Evolutionary conservation across 2,113 vertebrate species (phyloP).

Genomic region (Nycticryphes semicollaris): DNA sequence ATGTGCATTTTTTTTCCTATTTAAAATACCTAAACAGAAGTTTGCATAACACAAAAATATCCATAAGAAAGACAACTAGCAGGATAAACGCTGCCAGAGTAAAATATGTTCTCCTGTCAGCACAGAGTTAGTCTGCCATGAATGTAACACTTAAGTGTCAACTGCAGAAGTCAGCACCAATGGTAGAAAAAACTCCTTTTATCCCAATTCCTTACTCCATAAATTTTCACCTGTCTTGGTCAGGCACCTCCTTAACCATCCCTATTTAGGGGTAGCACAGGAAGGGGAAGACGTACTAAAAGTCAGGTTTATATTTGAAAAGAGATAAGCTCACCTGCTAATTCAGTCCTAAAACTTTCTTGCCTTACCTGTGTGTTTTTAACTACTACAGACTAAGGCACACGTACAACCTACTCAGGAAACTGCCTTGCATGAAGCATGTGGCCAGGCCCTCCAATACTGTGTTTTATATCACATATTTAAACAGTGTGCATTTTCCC

Average conservation of each 20-base stretch:
- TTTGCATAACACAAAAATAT: background rate
- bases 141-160: background rate
- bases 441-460: fast-evolving
- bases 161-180: background rate
- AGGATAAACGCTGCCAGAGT: background rate
- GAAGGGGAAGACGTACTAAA: background rate
- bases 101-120: background rate
- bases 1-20: background rate
- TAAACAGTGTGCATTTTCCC: background rate
- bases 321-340: background rate
- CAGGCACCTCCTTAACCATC: background rate
- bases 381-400: background rate
- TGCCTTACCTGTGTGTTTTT: background rate
- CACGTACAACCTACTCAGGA: background rate
- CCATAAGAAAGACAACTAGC: background rate
- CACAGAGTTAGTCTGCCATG: background rate
- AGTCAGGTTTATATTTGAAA: background rate
- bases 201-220: background rate
- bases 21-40: background rate
- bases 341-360: background rate
- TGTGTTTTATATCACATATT: background rate
- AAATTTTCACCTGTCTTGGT: background rate
- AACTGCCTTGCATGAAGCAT: background rate
- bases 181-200: background rate
- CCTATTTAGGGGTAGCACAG: background rate